Percentiles rank a stretch among this genome's conserved stretches.
These are phyloP conservation scores for Porites australiensis DNA, from an alignment of 64 coral and sea anemone genomes.

Conservation along the genomic window DNA sequence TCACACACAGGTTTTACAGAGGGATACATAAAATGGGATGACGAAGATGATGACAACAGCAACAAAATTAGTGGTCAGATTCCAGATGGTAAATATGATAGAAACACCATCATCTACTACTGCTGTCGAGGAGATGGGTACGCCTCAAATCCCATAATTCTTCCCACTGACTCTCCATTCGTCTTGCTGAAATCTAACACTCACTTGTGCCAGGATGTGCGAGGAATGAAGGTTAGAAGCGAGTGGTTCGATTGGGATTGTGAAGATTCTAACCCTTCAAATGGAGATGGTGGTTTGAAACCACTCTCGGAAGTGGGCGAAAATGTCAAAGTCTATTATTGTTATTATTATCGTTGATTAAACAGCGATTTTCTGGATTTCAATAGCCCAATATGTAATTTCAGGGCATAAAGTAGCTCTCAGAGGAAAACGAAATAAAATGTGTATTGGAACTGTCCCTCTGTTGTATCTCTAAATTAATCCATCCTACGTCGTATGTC, in stretches of 20 bases:
- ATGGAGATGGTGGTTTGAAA: not conserved
- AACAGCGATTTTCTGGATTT: too few species aligned
- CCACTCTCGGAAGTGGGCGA: not conserved
- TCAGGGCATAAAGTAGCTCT: too few species aligned
- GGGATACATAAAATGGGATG: slow-evolving; percentile 73
- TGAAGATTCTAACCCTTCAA: not conserved
- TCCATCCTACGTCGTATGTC: too few species aligned
- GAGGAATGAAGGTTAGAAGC: not conserved
- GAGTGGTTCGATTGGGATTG: not conserved
- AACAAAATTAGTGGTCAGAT: slow-evolving; percentile 7
- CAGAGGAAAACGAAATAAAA: too few species aligned
- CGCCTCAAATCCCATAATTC: not conserved
- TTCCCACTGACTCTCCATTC: not conserved
- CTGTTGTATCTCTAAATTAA: too few species aligned
- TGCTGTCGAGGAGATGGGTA: slow-evolving; percentile 39
- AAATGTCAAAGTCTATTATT: not conserved
- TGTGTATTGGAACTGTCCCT: too few species aligned
- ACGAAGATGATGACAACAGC: slow-evolving; percentile 26
- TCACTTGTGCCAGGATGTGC: not conserved
- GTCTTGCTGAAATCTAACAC: not conserved
- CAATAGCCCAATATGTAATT: too few species aligned
- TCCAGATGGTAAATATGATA: slow-evolving; percentile 62
- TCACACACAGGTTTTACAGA: not conserved
- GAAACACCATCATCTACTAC: slow-evolving; percentile 57
- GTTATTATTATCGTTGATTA: not conserved